Evolutionary conservation across 2,113 vertebrate genomes (phyloP), one percentile per base, ranked within the genome.

Genomic region (Chaenocephalus aceratus): DNA sequence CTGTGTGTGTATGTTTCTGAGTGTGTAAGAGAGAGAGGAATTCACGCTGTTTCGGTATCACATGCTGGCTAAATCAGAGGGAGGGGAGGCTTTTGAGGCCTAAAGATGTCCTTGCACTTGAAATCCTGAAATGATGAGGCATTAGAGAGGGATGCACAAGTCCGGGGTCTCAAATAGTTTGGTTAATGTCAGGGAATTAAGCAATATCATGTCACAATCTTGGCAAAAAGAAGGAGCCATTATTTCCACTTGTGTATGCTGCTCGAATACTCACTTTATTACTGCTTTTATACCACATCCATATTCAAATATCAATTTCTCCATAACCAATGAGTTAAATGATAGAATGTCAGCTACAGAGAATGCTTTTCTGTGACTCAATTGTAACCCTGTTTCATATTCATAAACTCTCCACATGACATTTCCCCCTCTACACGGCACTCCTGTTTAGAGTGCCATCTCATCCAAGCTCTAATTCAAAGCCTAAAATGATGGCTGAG

Each of bases 391-490:
- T 88, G 82, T 88, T 91, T 79, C 79, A 91, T 88, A 89, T 94
- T 93, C 88, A 89, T 92, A 84, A 86, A 89, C 76, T 72, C 83
- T 89, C 70, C 51, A 87, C 71, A 75, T 88, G 82, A 85, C 85
- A 91, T 91, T 90, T 78, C 77, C 11, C 62, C 83, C 85, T 91
- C 72, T 80, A 91, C 91, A 85, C 36, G 36, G 78, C 87, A 76
- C 86, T 90, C 73, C 77, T 88, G 75, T 83, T 89, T 89, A 83
- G 79, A 90, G 91, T 88, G 90, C 80, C 80, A 89, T 85, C 82
- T 92, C 83, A 89, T 89, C 87, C 87, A 83, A 78, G 77, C 91
- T 88, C 89, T 90, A 86, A 93, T 94, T 91, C 78, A 74, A 86
- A 84, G 79, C 80, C 88, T 77, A 81, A 92, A 92, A 92, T 93